phyloP scores from a whole-genome alignment of 2,888 invertebrate genomes.

The Sinodicranocentrus sp. region DNA sequence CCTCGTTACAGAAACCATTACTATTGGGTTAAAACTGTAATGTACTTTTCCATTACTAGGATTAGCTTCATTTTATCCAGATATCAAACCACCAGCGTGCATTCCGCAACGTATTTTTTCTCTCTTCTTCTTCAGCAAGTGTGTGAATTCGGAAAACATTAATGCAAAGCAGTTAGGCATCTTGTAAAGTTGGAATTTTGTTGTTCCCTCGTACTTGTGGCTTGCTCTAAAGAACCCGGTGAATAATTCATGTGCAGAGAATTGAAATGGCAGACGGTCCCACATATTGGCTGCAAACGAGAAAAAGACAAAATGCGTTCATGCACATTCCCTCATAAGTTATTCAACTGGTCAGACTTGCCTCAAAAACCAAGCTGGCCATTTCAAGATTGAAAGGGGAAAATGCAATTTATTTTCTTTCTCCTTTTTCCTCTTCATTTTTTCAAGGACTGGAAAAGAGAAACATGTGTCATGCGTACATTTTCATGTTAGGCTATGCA shows the following conservation, averaged over 20 bases:
- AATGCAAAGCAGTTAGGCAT: constrained; percentile 13
- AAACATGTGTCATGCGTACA: too few species aligned
- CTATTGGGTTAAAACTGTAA: constrained; percentile 37
- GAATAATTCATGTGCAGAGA: constrained; percentile 59
- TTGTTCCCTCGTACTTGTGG: constrained; percentile 47
- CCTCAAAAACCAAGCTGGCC: too few species aligned
- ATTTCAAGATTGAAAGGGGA: too few species aligned
- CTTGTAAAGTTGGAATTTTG: constrained; percentile 24
- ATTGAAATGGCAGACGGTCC: constrained; percentile 54
- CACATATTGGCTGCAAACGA: constrained; percentile 28
- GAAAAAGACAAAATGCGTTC: constrained; percentile 32
- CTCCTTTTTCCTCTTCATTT: too few species aligned
- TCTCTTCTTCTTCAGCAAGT: not conserved
- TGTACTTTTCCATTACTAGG: constrained; percentile 49
- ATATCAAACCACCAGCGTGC: not conserved
- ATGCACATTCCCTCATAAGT: constrained; percentile 46
- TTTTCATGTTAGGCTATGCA: too few species aligned
- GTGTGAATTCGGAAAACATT: constrained; percentile 20
- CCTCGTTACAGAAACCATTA: too few species aligned
- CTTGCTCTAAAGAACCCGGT: constrained; percentile 44
- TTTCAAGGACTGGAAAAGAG: too few species aligned
- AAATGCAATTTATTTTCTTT: too few species aligned
- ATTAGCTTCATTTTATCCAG: constrained; percentile 37
- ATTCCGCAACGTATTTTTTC: not conserved
- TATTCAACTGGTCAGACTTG: constrained; percentile 59